Conservation (phyloP, 2,888 invertebrate species). For the Candidula unifasciata region DNA sequence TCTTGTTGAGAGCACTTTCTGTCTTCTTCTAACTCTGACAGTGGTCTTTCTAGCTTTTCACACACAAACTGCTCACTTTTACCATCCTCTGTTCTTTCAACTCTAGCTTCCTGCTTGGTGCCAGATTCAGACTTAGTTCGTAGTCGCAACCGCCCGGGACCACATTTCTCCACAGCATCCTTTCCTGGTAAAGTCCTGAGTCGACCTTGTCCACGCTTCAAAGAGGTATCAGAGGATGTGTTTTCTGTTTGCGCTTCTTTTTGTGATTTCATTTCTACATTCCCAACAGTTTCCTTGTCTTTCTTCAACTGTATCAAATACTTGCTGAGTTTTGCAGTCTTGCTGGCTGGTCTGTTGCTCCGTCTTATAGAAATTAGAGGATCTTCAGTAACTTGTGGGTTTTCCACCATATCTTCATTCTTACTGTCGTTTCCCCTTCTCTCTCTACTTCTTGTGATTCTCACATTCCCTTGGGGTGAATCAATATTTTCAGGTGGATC, state of each 20-base stretch:
- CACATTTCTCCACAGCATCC: constrained; percentile 6
- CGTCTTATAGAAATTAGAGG: constrained; percentile 32
- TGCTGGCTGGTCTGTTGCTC: constrained; percentile 35
- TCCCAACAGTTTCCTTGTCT: constrained; percentile 3
- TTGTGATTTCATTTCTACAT: neutral
- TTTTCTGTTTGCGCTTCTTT: neutral
- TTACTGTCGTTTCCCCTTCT: constrained; percentile 9
- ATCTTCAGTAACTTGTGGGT: constrained; percentile 1
- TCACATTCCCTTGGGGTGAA: neutral
- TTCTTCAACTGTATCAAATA: constrained; percentile 44
- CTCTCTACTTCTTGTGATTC: constrained; percentile 12
- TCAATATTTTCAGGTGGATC: neutral
- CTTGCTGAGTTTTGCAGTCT: constrained; percentile 48
- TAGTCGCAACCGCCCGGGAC: constrained; percentile 19
- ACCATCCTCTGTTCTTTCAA: neutral
- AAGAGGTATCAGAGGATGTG: neutral
- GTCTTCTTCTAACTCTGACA: neutral
- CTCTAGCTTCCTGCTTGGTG: neutral
- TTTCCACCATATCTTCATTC: neutral
- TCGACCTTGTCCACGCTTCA: constrained; percentile 37
- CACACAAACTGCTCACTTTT: neutral
- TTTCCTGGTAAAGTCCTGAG: constrained; percentile 30
- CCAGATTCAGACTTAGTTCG: neutral
- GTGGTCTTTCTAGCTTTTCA: neutral
- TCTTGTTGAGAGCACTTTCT: neutral